Percentiles rank a stretch among this genome's conserved stretches.
phyloP scores from a whole-genome alignment of 2,888 invertebrate species.

The Drosophila kuntzei region DNA sequence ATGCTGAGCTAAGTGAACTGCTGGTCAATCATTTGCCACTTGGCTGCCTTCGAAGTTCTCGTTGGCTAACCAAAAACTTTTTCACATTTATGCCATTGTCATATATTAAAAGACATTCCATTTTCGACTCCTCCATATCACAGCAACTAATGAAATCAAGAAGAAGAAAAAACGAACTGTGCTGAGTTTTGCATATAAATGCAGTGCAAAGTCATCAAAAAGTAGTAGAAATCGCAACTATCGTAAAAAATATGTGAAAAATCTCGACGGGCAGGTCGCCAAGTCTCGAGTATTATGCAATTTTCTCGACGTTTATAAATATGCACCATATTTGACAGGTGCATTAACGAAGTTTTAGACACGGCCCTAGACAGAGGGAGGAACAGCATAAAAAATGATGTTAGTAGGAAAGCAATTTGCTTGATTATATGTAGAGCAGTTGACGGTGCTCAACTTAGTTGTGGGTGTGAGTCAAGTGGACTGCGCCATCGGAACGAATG shows the following conservation, averaged over 20 bases:
- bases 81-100: constrained; percentile 47
- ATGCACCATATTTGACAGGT: constrained; percentile 78
- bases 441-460: constrained; percentile 17
- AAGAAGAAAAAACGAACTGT: constrained; percentile 27
- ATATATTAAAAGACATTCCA: constrained; percentile 39
- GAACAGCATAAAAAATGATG: constrained; percentile 74
- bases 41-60: constrained; percentile 5
- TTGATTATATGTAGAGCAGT: constrained; percentile 81
- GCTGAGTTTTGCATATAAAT: constrained; percentile 68
- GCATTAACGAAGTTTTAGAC: constrained; percentile 76
- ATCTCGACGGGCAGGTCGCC: constrained; percentile 41
- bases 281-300: constrained; percentile 69
- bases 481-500: constrained; percentile 3
- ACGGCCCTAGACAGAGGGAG: constrained; percentile 22
- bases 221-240: constrained; percentile 26
- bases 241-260: constrained; percentile 43
- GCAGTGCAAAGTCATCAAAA: constrained; percentile 59
- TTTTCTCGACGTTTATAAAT: constrained; percentile 72
- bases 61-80: constrained; percentile 10
- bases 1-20: constrained; percentile 7
- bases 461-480: constrained; percentile 5
- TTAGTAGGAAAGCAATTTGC: constrained; percentile 81
- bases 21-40: constrained; percentile 22
- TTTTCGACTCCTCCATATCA: constrained; percentile 12
- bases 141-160: constrained; percentile 1